Conservation (phyloP, 2,888 invertebrate genomes). For the Ectemnius lituratus region DNA sequence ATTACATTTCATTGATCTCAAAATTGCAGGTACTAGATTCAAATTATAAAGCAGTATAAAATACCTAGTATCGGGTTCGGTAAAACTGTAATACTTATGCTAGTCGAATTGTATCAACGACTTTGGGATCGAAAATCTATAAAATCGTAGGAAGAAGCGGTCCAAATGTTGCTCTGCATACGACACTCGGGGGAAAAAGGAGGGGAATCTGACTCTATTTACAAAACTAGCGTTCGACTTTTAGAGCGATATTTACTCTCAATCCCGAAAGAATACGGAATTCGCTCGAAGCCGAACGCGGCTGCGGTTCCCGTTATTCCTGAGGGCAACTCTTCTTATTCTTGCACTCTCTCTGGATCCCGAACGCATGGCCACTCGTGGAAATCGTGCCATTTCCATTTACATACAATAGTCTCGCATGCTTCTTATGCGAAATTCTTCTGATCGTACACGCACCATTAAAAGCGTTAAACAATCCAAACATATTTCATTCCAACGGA, state of each 20-base stretch:
- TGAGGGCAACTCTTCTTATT: conserved; percentile 2
- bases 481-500: too few species aligned
- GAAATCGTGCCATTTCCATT: conserved; percentile 37
- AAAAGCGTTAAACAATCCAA: not conserved
- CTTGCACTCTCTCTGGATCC: not conserved
- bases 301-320: conserved; percentile 33
- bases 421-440: conserved; percentile 26
- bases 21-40: too few species aligned
- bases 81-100: too few species aligned
- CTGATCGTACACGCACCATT: conserved; percentile 20
- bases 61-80: too few species aligned
- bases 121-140: conserved; percentile 14
- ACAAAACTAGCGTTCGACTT: conserved; percentile 37
- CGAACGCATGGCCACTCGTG: not conserved
- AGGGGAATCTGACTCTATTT: conserved; percentile 39
- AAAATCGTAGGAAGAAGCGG: conserved; percentile 36
- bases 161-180: conserved; percentile 37
- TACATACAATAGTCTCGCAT: conserved; percentile 30
- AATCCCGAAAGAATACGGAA: conserved; percentile 44
- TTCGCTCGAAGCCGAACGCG: conserved; percentile 27
- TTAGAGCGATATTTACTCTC: conserved; percentile 41
- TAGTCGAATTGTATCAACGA: too few species aligned
- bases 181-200: conserved; percentile 28
- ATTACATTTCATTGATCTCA: too few species aligned
- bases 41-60: too few species aligned